Percentiles rank a stretch among this genome's conserved stretches.
phyloP scores from a whole-genome alignment of 2,113 vertebrate genomes.

The Harpagus bidentatus region DNA sequence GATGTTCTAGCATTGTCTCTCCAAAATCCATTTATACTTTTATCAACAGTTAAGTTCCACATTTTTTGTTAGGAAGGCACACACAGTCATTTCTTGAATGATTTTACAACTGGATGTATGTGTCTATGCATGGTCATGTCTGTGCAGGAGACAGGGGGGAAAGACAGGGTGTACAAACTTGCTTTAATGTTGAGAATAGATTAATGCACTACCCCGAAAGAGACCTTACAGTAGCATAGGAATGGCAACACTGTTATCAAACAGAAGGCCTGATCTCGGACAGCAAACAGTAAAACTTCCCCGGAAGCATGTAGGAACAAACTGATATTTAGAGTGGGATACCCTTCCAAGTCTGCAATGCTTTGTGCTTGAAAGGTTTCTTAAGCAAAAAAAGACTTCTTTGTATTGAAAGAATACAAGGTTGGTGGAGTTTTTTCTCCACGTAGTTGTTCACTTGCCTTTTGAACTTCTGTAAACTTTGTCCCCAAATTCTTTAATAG shows the following conservation, averaged over 20 bases:
- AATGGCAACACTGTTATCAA: not conserved
- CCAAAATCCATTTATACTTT: not conserved
- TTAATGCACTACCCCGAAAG: not conserved
- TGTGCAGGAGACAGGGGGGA: not conserved
- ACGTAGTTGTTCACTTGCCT: not conserved
- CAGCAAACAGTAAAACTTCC: not conserved
- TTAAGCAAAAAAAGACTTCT: not conserved
- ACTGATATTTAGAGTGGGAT: not conserved
- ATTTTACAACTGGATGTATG: rapidly evolving
- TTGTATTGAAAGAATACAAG: not conserved
- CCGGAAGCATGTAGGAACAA: not conserved
- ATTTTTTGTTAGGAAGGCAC: not conserved
- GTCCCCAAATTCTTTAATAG: not conserved
- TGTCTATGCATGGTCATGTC: not conserved
- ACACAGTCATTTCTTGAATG: not conserved
- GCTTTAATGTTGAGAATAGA: not conserved
- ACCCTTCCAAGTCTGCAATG: not conserved
- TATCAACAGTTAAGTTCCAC: not conserved
- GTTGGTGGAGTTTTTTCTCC: not conserved
- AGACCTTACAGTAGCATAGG: not conserved
- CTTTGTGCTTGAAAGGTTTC: not conserved
- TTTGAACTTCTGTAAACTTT: not conserved
- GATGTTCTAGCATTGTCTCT: not conserved
- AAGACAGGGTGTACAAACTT: not conserved
- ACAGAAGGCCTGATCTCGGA: not conserved